phyloP scores from a whole-genome alignment of 2,888 invertebrate genomes.

The Ophion ellenae region DNA sequence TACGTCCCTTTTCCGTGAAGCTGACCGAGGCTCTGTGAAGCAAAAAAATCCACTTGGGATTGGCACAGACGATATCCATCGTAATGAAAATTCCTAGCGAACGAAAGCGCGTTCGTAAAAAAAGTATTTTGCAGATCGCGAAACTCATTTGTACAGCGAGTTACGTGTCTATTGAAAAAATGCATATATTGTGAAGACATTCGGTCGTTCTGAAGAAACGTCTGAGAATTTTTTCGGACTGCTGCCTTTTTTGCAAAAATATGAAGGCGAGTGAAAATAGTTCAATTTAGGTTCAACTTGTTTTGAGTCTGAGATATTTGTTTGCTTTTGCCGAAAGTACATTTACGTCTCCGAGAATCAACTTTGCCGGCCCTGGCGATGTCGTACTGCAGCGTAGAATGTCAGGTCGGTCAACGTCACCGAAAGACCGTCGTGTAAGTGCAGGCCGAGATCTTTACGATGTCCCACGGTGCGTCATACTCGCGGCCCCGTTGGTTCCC shows the following conservation, averaged over 20 bases:
- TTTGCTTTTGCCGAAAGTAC: neutral
- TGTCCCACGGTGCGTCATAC: conserved; percentile 52
- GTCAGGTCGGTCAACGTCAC: conserved; percentile 50
- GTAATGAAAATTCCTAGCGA: too few relatives aligned
- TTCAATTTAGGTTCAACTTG: neutral
- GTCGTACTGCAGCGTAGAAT: neutral
- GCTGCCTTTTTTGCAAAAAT: too few relatives aligned
- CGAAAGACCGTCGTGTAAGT: conserved; percentile 13
- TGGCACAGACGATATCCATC: neutral
- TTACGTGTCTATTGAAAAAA: too few relatives aligned
- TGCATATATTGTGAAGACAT: too few relatives aligned
- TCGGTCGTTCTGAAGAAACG: too few relatives aligned
- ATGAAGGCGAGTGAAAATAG: too few relatives aligned
- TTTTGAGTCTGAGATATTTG: neutral
- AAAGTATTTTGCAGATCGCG: too few relatives aligned
- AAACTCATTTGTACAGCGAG: too few relatives aligned
- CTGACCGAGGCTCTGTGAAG: conserved; percentile 33
- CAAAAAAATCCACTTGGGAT: neutral
- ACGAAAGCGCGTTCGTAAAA: too few relatives aligned
- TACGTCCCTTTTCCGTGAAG: conserved; percentile 31
- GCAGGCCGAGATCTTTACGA: conserved; percentile 39
- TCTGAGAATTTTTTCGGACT: too few relatives aligned
- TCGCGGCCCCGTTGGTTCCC: conserved; percentile 63
- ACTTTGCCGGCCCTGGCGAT: neutral
- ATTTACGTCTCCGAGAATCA: neutral